Evolutionary conservation across 2,113 vertebrate species (phyloP).

Genomic region (Seriola quinqueradiata): DNA sequence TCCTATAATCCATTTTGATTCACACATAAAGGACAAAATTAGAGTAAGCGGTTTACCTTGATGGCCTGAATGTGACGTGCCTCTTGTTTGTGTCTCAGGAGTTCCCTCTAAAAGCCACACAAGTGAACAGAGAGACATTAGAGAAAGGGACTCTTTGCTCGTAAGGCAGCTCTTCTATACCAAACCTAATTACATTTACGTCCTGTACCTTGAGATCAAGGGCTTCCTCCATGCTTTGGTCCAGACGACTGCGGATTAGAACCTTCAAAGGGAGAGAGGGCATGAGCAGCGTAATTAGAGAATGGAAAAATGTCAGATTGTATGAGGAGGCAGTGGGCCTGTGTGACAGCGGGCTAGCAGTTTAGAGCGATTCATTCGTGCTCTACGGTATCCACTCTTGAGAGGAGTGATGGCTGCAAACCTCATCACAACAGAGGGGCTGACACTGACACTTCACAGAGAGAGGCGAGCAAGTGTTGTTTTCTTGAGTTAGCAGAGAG

Average conservation of each 20-base stretch:
- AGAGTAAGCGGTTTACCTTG: conserved; percentile 88
- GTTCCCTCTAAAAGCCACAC: conserved; percentile 88
- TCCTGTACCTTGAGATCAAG: conserved; percentile 93
- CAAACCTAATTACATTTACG: conserved; percentile 68
- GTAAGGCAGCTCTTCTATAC: conserved; percentile 40
- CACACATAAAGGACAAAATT: conserved; percentile 13
- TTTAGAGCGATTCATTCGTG: conserved; percentile 70
- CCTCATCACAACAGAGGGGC: conserved; percentile 57
- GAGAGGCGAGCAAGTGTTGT: conserved; percentile 28
- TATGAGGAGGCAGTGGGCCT: conserved; percentile 49
- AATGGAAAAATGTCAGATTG: conserved; percentile 61
- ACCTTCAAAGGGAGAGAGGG: conserved; percentile 84
- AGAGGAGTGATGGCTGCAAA: conserved; percentile 52
- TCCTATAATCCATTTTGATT: conserved; percentile 48
- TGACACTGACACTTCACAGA: conserved; percentile 61
- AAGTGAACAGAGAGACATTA: conserved; percentile 47
- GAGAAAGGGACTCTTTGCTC: conserved; percentile 1
- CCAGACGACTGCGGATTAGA: conserved; percentile 93
- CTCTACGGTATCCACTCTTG: conserved; percentile 31
- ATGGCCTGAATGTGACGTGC: conserved; percentile 95
- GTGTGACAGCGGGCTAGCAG: conserved; percentile 53
- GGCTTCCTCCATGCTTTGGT: conserved; percentile 94
- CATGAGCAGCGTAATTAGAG: conserved; percentile 61
- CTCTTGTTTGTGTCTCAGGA: conserved; percentile 95
- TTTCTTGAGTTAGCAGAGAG: conserved; percentile 56